A percentile compares a stretch with the other conserved stretches of the same genome.
Evolutionary conservation across 2,113 vertebrate genomes (phyloP).

Genomic region (Poeciliopsis turrubarensis): DNA sequence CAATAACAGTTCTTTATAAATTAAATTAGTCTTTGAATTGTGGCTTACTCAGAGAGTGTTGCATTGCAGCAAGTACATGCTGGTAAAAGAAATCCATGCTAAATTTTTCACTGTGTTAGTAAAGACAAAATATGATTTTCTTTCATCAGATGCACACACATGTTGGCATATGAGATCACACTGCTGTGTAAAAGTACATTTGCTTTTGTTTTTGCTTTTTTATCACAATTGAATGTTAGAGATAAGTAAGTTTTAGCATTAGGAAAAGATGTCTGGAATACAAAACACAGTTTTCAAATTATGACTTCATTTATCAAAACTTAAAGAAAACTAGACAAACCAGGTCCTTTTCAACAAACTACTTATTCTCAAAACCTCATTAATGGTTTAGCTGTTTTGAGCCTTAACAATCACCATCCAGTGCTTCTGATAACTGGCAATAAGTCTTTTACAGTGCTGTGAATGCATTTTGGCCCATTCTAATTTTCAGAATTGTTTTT

Average conservation of each 20-base stretch:
- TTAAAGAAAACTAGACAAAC: not conserved
- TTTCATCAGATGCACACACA: conserved; percentile 20
- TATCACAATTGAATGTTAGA: not conserved
- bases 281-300: not conserved
- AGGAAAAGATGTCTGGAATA: not conserved
- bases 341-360: not conserved
- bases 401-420: not conserved
- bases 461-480: not conserved
- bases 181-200: not conserved
- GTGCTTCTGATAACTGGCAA: not conserved
- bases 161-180: conserved; percentile 4
- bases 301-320: not conserved
- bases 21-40: conserved; percentile 58
- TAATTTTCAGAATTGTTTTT: not conserved
- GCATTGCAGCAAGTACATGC: conserved; percentile 1
- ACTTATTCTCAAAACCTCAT: not conserved
- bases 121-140: conserved; percentile 18
- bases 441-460: not conserved
- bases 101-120: conserved; percentile 22
- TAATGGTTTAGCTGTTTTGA: not conserved
- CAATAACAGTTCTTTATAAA: conserved; percentile 43
- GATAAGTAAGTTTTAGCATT: not conserved
- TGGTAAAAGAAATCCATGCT: conserved; percentile 8
- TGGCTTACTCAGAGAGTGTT: conserved; percentile 25
- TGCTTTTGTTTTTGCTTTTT: not conserved